A percentile compares a stretch with the other conserved stretches of the same genome.
These are phyloP conservation scores for Sesia bembeciformis DNA, from an alignment of 2,888 invertebrate species.

Conservation along the genomic window DNA sequence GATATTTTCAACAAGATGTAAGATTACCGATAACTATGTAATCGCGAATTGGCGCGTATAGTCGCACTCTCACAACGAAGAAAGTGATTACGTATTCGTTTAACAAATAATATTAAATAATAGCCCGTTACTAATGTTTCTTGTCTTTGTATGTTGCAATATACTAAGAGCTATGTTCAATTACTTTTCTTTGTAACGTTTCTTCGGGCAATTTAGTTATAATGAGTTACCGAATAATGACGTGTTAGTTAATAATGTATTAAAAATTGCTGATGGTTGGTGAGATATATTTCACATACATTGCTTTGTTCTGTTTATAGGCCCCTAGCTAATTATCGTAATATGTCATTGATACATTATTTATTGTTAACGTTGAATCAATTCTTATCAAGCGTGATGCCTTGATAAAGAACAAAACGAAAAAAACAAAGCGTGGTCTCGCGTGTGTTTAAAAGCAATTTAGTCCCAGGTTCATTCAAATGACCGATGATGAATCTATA, in stretches of 20 bases:
- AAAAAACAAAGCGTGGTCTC: constrained; percentile 36
- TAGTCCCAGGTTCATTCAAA: constrained; percentile 28
- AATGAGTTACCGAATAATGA: neutral
- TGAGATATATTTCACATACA: no score
- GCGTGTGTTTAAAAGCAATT: constrained; percentile 50
- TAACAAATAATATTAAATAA: neutral
- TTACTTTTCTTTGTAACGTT: neutral
- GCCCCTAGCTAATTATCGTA: no score
- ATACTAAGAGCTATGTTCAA: neutral
- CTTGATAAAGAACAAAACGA: constrained; percentile 22
- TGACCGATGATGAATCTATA: constrained; percentile 36
- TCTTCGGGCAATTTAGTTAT: neutral
- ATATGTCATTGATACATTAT: no score
- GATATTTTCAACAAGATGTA: no score
- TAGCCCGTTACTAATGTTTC: neutral
- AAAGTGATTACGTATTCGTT: constrained; percentile 8
- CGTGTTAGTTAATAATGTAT: neutral
- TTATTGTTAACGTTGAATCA: constrained; percentile 9
- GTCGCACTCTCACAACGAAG: neutral
- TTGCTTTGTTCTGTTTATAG: no score
- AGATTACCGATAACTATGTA: no score
- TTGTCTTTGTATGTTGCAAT: neutral
- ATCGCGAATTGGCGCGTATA: no score
- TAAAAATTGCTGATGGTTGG: neutral
- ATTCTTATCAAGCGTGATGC: constrained; percentile 20